Percentiles rank a stretch among this genome's conserved stretches.
Conservation (phyloP, 2,888 invertebrate genomes). For the Trachelus stipa region DNA sequence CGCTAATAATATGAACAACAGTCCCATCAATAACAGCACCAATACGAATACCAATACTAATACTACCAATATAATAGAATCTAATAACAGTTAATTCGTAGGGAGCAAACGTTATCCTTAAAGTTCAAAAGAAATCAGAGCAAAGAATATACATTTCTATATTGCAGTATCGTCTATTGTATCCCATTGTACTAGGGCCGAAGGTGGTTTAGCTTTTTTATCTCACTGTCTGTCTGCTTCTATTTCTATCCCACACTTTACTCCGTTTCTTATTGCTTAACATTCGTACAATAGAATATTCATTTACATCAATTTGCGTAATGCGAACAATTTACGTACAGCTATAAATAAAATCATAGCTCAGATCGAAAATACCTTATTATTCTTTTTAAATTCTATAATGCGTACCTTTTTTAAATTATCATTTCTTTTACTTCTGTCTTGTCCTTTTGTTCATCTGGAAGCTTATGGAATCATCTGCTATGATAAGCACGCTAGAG, state of each 20-base stretch:
- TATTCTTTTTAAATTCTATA: background rate
- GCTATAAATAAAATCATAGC: background rate
- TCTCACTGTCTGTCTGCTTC: background rate
- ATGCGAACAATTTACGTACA: background rate
- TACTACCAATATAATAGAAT: constrained; percentile 53
- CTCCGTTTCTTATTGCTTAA: background rate
- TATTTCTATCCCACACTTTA: background rate
- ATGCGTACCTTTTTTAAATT: background rate
- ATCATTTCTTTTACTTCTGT: background rate
- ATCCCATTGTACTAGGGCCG: constrained; percentile 39
- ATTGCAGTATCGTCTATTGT: constrained; percentile 40
- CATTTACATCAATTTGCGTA: background rate
- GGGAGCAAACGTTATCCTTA: constrained; percentile 17
- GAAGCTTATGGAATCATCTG: background rate
- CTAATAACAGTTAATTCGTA: constrained; percentile 43
- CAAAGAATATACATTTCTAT: constrained; percentile 35
- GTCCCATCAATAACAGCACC: constrained; percentile 32
- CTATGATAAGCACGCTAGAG: background rate
- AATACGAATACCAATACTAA: constrained; percentile 44
- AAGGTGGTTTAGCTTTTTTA: constrained; percentile 33
- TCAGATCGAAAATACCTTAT: background rate
- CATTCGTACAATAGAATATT: background rate
- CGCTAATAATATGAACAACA: constrained; percentile 50
- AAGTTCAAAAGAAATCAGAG: constrained; percentile 32
- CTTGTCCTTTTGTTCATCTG: background rate